phyloP scores from a whole-genome alignment of 2,888 invertebrate species.

The Aricia artaxerxes region DNA sequence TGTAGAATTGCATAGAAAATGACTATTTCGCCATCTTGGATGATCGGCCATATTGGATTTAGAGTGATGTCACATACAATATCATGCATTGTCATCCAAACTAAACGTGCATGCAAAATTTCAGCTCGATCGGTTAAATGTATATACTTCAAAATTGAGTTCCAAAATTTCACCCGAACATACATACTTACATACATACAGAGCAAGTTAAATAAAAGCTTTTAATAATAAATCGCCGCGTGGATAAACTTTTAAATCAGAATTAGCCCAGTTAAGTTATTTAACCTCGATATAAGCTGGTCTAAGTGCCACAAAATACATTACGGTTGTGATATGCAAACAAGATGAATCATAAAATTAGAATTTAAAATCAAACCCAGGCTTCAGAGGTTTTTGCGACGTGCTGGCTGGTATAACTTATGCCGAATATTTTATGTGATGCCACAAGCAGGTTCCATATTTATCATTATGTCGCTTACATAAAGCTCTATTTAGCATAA shows the following conservation, averaged over 20 bases:
- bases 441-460: conserved; percentile 65
- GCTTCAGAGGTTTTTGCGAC: conserved; percentile 68
- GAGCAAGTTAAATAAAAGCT: too few relatives aligned
- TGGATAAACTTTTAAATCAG: not conserved
- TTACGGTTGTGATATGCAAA: conserved; percentile 60
- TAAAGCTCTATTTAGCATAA: conserved; percentile 44
- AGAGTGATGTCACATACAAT: too few relatives aligned
- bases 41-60: too few relatives aligned
- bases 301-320: conserved; percentile 49
- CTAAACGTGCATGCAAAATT: too few relatives aligned
- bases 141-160: too few relatives aligned
- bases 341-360: conserved; percentile 72
- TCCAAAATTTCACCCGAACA: too few relatives aligned
- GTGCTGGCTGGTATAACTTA: conserved; percentile 61
- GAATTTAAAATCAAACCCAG: conserved; percentile 76
- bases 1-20: too few relatives aligned
- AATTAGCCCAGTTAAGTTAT: not conserved
- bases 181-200: too few relatives aligned
- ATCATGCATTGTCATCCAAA: too few relatives aligned
- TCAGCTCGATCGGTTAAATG: too few relatives aligned
- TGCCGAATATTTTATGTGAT: conserved; percentile 65
- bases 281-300: conserved; percentile 6
- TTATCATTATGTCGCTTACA: conserved; percentile 58
- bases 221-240: not conserved
- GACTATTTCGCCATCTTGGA: too few relatives aligned